phyloP scores from a whole-genome alignment of 2,113 vertebrate species.

The Aegithalos caudatus region DNA sequence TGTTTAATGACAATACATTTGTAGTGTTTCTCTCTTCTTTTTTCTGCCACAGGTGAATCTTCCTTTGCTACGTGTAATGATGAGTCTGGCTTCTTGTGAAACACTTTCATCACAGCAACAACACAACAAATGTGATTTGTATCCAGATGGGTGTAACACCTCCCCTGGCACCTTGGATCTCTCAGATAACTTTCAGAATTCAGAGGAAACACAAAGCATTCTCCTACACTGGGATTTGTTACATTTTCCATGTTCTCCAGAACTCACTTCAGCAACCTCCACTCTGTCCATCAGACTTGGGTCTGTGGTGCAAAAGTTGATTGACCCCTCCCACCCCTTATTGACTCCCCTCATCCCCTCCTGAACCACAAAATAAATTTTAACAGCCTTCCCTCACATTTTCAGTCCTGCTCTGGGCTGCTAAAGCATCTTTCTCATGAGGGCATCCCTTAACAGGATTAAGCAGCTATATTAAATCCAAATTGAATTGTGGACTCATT shows the following conservation, averaged over 20 bases:
- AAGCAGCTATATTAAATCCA: constrained; percentile 41
- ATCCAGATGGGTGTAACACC: neutral
- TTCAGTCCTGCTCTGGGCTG: neutral
- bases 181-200: neutral
- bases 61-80: neutral
- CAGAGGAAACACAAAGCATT: neutral
- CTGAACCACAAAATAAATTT: neutral
- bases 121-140: neutral
- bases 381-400: neutral
- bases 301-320: neutral
- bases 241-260: neutral
- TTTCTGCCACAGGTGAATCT: neutral
- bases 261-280: neutral
- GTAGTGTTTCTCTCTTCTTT: neutral
- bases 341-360: neutral
- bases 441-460: constrained; percentile 33
- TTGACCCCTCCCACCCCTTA: neutral
- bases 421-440: constrained; percentile 38
- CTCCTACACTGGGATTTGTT: neutral
- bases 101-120: neutral
- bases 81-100: neutral
- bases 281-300: neutral
- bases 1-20: neutral
- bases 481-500: constrained; percentile 39
- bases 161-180: neutral